These are phyloP conservation scores for Apamea anceps DNA, from an alignment of 2,888 invertebrate species.

Conservation along the genomic window DNA sequence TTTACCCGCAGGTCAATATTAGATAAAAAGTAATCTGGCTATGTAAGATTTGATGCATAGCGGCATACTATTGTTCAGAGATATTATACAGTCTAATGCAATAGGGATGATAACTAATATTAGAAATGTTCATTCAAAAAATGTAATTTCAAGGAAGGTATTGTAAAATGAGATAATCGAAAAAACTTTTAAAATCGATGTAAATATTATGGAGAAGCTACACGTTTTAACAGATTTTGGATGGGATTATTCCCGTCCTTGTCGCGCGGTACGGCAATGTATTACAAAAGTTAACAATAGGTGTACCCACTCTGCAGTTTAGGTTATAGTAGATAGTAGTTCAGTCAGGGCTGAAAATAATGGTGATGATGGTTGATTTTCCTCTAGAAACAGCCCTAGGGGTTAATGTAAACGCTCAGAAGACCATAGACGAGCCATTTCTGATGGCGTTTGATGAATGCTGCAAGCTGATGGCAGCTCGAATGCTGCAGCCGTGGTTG, in stretches of 20 bases:
- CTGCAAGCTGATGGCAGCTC: conserved; percentile 57
- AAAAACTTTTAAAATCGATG: too few relatives aligned
- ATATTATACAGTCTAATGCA: neutral
- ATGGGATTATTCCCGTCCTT: too few relatives aligned
- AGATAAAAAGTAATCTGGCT: neutral
- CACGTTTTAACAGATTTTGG: too few relatives aligned
- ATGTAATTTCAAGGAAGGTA: too few relatives aligned
- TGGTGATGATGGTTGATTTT: neutral
- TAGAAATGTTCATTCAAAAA: too few relatives aligned
- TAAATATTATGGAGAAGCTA: too few relatives aligned
- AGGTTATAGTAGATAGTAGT: neutral
- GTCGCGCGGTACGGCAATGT: too few relatives aligned
- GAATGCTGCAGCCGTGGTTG: conserved; percentile 73
- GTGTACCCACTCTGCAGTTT: neutral
- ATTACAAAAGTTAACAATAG: too few relatives aligned
- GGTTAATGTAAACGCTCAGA: conserved; percentile 66
- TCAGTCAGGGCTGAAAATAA: neutral
- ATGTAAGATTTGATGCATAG: neutral
- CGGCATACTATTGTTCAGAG: neutral
- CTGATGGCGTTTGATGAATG: conserved; percentile 68
- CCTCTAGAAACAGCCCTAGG: conserved; percentile 72
- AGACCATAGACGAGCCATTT: conserved; percentile 65
- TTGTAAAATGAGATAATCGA: too few relatives aligned
- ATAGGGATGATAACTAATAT: too few relatives aligned
- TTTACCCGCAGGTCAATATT: neutral